Evolutionary conservation across 2,888 invertebrate species (phyloP), one percentile per base, ranked within the genome.

Genomic region (Atrina japonica): DNA sequence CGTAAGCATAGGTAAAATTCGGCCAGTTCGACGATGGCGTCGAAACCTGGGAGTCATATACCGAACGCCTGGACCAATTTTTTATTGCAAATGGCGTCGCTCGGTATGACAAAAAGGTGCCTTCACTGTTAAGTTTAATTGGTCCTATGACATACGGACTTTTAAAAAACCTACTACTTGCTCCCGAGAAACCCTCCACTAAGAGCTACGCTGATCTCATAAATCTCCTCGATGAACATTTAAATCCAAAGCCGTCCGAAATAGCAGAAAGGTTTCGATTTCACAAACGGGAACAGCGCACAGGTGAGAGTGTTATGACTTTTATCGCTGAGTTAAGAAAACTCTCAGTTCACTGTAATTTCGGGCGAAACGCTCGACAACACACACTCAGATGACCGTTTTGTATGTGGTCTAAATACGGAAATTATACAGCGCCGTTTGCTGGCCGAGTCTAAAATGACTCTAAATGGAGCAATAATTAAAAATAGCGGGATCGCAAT

Each of bases 181-280:
- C 41, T 14, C 70, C 70, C 14, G 65, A 58, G 16, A 6, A 49
- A n/a, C 23, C 30, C 1, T 58, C n/a, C n/a, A n/a, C n/a, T n/a
- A n/a, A 66, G 16, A 16, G 30, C 3, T 50, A 1, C n/a, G 50
- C 7, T 27, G 50, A 63, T 14, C n/a, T 21, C 50, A 30, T 63
- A 9, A 50, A 5, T 6, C 18, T 50, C 5, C 35, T 63, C 11
- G 35, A n/a, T 16, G 50, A 58, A 40, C 67, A 70, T 55, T 53
- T 53, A n/a, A 35, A 47, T 2, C 66, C 65, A 11, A 60, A 66
- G n/a, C 70, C 65, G 2, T 40, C 66, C 2, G 45, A 41, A 16
- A 58, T 70, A 18, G 50, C 64, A 21, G 58, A 70, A 49, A 30
- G 64, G 6, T 65, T 65, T 25, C 23, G 41, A 1, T 64, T 70